phyloP scores from a whole-genome alignment of 37 sponge, comb jelly and placozoan species.

The Axinella damicornis region DNA sequence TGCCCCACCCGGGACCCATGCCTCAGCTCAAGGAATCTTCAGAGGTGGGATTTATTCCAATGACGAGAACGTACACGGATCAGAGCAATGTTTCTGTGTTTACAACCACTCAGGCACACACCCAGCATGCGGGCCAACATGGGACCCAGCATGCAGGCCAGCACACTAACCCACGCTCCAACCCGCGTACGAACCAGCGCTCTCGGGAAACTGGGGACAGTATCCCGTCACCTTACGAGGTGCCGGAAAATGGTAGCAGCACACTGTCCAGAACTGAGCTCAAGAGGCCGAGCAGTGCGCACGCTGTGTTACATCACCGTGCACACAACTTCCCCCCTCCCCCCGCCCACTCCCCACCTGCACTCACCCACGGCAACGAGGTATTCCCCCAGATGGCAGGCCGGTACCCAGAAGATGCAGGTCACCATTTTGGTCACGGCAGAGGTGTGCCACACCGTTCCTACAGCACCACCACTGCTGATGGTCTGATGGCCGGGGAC shows the following conservation, averaged over 20 bases:
- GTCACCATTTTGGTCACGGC: too few relatives aligned
- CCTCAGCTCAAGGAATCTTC: background rate
- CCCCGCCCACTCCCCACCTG: constrained; percentile 44
- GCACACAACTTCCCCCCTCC: constrained; percentile 11
- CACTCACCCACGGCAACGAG: constrained; percentile 19
- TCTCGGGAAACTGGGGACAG: background rate
- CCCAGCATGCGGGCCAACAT: too few relatives aligned
- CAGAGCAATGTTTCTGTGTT: constrained; percentile 15
- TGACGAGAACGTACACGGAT: constrained; percentile 19
- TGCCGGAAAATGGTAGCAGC: constrained; percentile 27
- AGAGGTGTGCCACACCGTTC: background rate
- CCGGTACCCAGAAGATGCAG: background rate
- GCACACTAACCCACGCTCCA: background rate
- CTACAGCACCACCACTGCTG: constrained; percentile 10
- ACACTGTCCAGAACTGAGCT: constrained; percentile 7
- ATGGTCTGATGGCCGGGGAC: background rate
- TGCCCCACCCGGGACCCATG: constrained; percentile 18
- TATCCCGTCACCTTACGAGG: constrained; percentile 54
- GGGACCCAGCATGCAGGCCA: too few relatives aligned
- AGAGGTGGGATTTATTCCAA: constrained; percentile 11
- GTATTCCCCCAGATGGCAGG: background rate
- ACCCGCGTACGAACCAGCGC: too few relatives aligned
- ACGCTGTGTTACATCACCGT: background rate
- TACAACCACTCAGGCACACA: background rate
- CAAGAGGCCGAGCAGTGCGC: constrained; percentile 8